These are phyloP conservation scores for Crenuchus spilurus DNA, from an alignment of 2,797 vertebrate genomes.

Conservation along the genomic window DNA sequence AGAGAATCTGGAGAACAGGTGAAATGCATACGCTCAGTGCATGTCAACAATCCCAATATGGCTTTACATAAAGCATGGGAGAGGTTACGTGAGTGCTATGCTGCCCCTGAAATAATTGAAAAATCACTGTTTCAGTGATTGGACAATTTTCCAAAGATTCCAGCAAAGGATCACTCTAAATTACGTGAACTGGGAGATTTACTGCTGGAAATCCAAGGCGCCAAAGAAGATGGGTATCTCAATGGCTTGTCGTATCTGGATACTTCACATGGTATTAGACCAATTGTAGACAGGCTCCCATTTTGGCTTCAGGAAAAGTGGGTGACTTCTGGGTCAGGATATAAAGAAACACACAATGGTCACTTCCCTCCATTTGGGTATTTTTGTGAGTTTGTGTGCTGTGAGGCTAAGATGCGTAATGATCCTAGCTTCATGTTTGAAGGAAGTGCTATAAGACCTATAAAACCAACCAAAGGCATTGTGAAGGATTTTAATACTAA, in stretches of 20 bases:
- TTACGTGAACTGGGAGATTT: conserved; percentile 45
- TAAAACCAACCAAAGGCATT: conserved; percentile 8
- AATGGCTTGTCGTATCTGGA: conserved; percentile 36
- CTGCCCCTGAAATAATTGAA: conserved; percentile 37
- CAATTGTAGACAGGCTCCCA: conserved; percentile 45
- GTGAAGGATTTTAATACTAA: neutral
- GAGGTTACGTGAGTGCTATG: conserved; percentile 35
- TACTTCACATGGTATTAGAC: conserved; percentile 27
- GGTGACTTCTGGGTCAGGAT: conserved; percentile 21
- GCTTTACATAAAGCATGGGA: conserved; percentile 28
- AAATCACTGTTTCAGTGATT: conserved; percentile 33
- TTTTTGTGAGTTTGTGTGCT: conserved; percentile 40
- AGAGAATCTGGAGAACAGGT: conserved; percentile 33
- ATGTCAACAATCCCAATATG: conserved; percentile 8
- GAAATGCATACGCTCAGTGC: conserved; percentile 35
- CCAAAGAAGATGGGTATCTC: conserved; percentile 37
- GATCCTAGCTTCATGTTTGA: conserved; percentile 44
- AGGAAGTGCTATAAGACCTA: neutral
- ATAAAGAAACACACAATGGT: conserved; percentile 35
- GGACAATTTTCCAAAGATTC: conserved; percentile 39
- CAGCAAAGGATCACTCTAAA: conserved; percentile 31
- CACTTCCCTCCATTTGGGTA: conserved; percentile 43
- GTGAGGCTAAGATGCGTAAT: conserved; percentile 34
- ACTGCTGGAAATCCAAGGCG: conserved; percentile 28
- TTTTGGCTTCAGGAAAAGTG: conserved; percentile 50